phyloP scores from a whole-genome alignment of 2,888 invertebrate species.

The Mamestra brassicae region DNA sequence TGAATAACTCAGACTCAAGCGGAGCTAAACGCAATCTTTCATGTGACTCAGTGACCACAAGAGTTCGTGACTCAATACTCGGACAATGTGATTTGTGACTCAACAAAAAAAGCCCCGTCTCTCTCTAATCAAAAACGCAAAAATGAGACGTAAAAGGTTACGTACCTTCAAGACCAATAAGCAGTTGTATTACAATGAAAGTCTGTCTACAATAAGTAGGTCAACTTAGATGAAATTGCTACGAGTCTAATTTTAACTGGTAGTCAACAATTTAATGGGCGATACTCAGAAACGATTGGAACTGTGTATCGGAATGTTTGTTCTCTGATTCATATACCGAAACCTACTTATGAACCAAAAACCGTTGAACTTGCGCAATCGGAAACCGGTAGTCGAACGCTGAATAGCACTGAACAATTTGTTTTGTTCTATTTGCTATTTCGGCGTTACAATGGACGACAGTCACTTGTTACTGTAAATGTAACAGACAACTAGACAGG shows the following conservation, averaged over 20 bases:
- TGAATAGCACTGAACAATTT: conserved; percentile 43
- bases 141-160: conserved; percentile 60
- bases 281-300: conserved; percentile 68
- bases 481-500: conserved; percentile 25
- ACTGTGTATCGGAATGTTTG: conserved; percentile 60
- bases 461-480: conserved; percentile 39
- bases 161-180: conserved; percentile 47
- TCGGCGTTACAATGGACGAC: conserved; percentile 45
- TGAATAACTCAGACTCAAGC: conserved; percentile 72
- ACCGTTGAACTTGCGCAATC: conserved; percentile 56
- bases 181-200: conserved; percentile 50
- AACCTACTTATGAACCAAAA: conserved; percentile 61
- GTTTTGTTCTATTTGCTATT: conserved; percentile 57
- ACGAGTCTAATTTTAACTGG: conserved; percentile 71
- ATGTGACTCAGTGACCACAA: conserved; percentile 83
- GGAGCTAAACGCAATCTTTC: conserved; percentile 73
- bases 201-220: conserved; percentile 64
- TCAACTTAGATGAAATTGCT: conserved; percentile 70
- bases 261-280: conserved; percentile 65
- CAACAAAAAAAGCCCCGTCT: conserved; percentile 68
- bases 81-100: conserved; percentile 72
- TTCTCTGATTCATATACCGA: conserved; percentile 62
- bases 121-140: conserved; percentile 63
- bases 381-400: conserved; percentile 36
- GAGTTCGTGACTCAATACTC: conserved; percentile 78